Base-by-base conservation (phyloP, 2,113 vertebrate genomes). In the Astur gentilis region DNA sequence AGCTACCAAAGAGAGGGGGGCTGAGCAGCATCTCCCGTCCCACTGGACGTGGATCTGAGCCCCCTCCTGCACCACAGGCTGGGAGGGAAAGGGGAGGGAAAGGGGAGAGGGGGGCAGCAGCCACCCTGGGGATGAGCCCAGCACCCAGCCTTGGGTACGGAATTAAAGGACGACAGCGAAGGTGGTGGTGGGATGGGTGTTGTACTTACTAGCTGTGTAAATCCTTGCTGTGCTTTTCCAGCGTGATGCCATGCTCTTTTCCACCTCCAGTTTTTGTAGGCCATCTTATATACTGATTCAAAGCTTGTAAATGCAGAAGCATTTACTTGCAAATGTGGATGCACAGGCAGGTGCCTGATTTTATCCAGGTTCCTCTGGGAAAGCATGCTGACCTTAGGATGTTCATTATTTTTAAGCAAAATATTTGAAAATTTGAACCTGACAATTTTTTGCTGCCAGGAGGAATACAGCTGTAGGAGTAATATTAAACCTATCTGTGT, bases 11-110 rank as follows among this genome's bases (percentile, higher is more conserved):
- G 0, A 1, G 31, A 58, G n/a, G 3, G 25, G 26, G 32, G 34
- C 34, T 40, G 62, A 79, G 38, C 16, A 67, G 47, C 61, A 40
- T 36, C n/a, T 77, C 16, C 40, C 9, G 3, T 50, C 34, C 54
- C 1, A 0, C 13, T 70, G 45, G 19, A 42, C 0, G 0, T 82
- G 69, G 40, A 70, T 9, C 25, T 67, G 83, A 93, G 34, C 4
- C 12, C 16, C 20, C 22, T 61, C 6, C 38, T 38, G 23, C 27
- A 22, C 25, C 31, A 32, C 32, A 45, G 47, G 17, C 18, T 57
- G 38, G 52, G 32, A 67, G 16, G 32, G 7, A 81, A 67, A 60
- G 12, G 19, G 44, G 23, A 82, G 50, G 32, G 7, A 81, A 62
- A 60, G 12, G 19, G 44, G 23, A 75, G 50, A 66, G 13, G 11